phyloP scores from a whole-genome alignment of 1,140 invertebrate species.

The Hyles euphorbiae region DNA sequence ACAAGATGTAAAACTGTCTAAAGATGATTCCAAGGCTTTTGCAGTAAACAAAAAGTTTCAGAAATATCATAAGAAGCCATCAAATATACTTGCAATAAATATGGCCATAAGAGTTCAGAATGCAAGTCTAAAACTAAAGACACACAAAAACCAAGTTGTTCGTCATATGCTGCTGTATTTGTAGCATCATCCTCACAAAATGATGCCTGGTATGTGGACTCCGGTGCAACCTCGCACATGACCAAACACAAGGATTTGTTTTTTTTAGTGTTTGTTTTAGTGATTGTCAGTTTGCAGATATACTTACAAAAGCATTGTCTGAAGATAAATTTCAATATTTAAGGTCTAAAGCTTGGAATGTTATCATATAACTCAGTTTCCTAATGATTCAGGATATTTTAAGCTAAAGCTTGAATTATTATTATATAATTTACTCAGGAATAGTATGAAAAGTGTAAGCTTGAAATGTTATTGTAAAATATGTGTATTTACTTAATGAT shows the following conservation, averaged over 20 bases:
- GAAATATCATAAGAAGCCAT: neutral
- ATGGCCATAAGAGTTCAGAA: slow-evolving; percentile 14
- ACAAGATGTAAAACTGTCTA: slow-evolving; percentile 28
- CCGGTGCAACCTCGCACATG: slow-evolving; percentile 15
- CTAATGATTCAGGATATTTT: too few species aligned
- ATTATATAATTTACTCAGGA: too few species aligned
- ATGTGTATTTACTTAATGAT: too few species aligned
- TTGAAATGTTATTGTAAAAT: too few species aligned
- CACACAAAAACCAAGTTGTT: slow-evolving; percentile 3
- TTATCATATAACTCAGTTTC: too few species aligned
- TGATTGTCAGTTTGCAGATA: slow-evolving; percentile 17
- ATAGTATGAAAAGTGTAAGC: too few species aligned
- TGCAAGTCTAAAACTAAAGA: slow-evolving; percentile 11
- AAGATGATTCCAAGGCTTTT: slow-evolving; percentile 12
- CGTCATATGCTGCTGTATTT: slow-evolving; percentile 28
- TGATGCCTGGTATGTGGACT: slow-evolving; percentile 25
- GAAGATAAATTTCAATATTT: slow-evolving; percentile 9
- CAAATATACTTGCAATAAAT: slow-evolving; percentile 17
- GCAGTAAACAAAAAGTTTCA: slow-evolving; percentile 2
- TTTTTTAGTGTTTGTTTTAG: slow-evolving; percentile 15
- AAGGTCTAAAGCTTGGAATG: too few species aligned
- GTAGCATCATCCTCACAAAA: slow-evolving; percentile 13
- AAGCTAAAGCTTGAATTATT: too few species aligned
- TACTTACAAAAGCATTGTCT: slow-evolving; percentile 19
- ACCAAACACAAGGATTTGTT: slow-evolving; percentile 15